Conservation (phyloP, 2,888 invertebrate genomes). For the Drosophila nr. fundita region DNA sequence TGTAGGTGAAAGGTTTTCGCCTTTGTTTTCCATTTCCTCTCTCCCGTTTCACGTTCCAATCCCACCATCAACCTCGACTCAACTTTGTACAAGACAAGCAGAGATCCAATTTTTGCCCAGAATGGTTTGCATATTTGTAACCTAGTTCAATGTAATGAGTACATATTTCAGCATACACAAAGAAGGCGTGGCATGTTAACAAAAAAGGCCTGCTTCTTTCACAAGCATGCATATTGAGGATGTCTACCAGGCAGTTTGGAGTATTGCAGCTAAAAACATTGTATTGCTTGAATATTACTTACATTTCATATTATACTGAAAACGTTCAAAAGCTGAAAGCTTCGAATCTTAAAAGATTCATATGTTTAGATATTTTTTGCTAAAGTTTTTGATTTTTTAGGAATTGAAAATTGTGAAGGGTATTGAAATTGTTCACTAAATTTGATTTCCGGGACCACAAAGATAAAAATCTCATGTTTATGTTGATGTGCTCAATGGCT, state of each 20-base stretch:
- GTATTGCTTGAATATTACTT: background rate
- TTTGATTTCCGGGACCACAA: background rate
- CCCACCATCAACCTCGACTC: background rate
- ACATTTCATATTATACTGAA: background rate
- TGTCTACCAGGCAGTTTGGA: slow-evolving; percentile 15
- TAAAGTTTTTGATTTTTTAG: too few species aligned
- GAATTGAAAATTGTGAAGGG: background rate
- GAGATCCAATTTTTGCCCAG: slow-evolving; percentile 47
- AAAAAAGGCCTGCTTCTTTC: slow-evolving; percentile 11
- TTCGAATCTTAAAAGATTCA: background rate
- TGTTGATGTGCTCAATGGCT: background rate
- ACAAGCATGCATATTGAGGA: slow-evolving; percentile 19
- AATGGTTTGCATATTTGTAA: slow-evolving; percentile 77
- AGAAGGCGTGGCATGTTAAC: slow-evolving; percentile 51
- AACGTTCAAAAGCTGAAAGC: background rate
- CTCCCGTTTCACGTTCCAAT: slow-evolving; percentile 1
- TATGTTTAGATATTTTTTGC: background rate
- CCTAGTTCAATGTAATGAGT: slow-evolving; percentile 59
- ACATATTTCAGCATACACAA: slow-evolving; percentile 43
- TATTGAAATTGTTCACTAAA: background rate
- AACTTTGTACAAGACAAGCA: slow-evolving; percentile 38
- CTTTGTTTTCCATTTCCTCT: slow-evolving; percentile 34
- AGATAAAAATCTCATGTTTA: background rate
- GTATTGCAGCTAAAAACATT: background rate
- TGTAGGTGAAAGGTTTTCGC: slow-evolving; percentile 65